A percentile compares a stretch with the other conserved stretches of the same genome.
Evolutionary conservation across 1,140 invertebrate genomes (phyloP).

Genomic region (Cotesia typhae): DNA sequence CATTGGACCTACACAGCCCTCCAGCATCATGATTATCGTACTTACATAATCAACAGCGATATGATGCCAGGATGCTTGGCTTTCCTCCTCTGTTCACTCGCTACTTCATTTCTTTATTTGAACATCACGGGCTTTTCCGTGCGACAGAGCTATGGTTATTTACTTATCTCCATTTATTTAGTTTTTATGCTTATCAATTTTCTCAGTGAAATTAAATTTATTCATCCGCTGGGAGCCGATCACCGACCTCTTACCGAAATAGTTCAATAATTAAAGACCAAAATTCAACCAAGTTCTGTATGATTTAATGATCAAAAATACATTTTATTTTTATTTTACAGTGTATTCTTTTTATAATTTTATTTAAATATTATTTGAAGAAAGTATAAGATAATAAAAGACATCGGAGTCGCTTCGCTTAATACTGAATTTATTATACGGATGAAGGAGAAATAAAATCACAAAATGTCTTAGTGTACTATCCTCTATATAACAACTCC

Average conservation of each 20-base stretch:
- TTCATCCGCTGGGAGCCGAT: conserved; percentile 60
- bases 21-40: conserved; percentile 39
- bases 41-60: conserved; percentile 53
- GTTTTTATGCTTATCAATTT: conserved; percentile 57
- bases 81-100: conserved; percentile 56
- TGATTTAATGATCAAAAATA: too few species aligned
- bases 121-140: conserved; percentile 51
- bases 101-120: conserved; percentile 52
- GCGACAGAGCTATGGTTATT: conserved; percentile 54
- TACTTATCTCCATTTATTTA: conserved; percentile 55
- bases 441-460: conserved; percentile 36
- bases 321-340: too few species aligned
- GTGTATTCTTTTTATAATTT: background rate
- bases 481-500: background rate
- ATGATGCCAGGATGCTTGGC: conserved; percentile 59
- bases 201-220: conserved; percentile 55
- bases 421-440: conserved; percentile 36
- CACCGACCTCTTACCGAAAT: conserved; percentile 38
- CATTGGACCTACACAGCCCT: conserved; percentile 50
- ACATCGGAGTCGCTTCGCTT: conserved; percentile 18
- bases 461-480: conserved; percentile 9
- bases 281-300: background rate
- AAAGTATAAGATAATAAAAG: background rate
- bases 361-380: background rate
- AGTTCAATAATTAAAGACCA: conserved; percentile 37